Base-by-base conservation (phyloP, 1,140 invertebrate species). In the Augochlora pura region DNA sequence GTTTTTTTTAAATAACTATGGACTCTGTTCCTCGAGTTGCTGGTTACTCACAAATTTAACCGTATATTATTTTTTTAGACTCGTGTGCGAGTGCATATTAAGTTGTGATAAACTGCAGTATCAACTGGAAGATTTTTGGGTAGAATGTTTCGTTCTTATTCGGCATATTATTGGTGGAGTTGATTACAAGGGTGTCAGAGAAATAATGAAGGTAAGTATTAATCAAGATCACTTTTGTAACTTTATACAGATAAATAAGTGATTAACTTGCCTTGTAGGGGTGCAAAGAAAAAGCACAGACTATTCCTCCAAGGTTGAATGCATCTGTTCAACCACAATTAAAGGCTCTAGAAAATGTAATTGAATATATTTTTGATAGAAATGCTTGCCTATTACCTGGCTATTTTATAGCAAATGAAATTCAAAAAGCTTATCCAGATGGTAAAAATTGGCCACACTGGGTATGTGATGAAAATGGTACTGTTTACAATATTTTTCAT, bases 351-450 rank as follows among this genome's bases (percentile, higher is more conserved):
- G 94, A 97, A 87, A 95, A 95, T 89, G 95, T 99, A 5, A 95
- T 99, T 66, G 95, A 96, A 85, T 96, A 97, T 84, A 98, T 99
- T 86, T 97, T 99, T 93, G 97, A 99, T 90, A 94, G 98, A 42
- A 97, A 98, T 93, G 96, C 96, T 7, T 98, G 97, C 88, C 93
- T 99, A 14, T 92, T 99, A 60, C 98, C 98, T 18, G 97, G 96
- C 25, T 99, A 99, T 91, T 97, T 99, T 83, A 97, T 99, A 80
- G 96, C 98, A 0, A 99, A 98, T 93, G 98, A 99, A 93, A 96
- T 99, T 85, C 95, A 97, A 70, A 97, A 99, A 93, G 95, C 96
- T 46, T 97, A 96, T 92, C 96, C 96, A 54, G 96, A 98, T 87
- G 96, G 96, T 88, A 95, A 94, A 86, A 95, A 94, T 73, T 97